Conservation (phyloP, 2,113 vertebrate genomes). For the Equus przewalskii region DNA sequence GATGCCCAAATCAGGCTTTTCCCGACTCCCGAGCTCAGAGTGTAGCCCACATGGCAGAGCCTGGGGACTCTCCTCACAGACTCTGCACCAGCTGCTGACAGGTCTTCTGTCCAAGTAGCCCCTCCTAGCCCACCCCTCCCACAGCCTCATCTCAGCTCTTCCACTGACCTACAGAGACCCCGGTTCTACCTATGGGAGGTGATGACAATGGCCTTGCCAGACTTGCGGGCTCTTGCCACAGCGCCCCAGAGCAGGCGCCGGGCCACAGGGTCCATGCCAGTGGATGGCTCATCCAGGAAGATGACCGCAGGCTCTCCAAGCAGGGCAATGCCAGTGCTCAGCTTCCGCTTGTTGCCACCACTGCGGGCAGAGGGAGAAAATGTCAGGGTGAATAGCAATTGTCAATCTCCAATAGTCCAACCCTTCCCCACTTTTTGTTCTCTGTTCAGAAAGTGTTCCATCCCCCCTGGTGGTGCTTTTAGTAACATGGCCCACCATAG, state of each 20-base stretch:
- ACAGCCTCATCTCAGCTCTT: slow-evolving; percentile 27
- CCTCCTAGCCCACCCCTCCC: neutral
- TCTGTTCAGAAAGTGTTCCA: neutral
- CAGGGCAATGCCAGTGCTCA: slow-evolving; percentile 95
- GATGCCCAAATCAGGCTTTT: neutral
- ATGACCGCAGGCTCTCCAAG: slow-evolving; percentile 95
- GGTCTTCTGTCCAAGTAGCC: neutral
- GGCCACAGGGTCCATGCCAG: slow-evolving; percentile 97
- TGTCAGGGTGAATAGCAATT: neutral
- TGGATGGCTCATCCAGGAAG: slow-evolving; percentile 96
- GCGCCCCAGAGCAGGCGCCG: slow-evolving; percentile 97
- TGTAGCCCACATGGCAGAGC: neutral
- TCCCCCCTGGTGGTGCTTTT: neutral
- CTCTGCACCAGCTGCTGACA: neutral
- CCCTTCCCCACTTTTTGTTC: neutral
- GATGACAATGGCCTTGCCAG: slow-evolving; percentile 97
- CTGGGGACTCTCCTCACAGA: neutral
- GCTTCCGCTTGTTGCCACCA: slow-evolving; percentile 95
- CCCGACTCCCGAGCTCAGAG: neutral
- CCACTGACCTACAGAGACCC: neutral
- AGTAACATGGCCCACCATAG: neutral
- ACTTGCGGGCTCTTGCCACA: slow-evolving; percentile 94
- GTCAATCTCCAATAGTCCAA: neutral
- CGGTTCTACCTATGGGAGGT: slow-evolving; percentile 95
- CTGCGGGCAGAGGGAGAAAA: slow-evolving; percentile 76